Evolutionary conservation across 1,140 invertebrate species (phyloP).

Genomic region (Halictus rubicundus): DNA sequence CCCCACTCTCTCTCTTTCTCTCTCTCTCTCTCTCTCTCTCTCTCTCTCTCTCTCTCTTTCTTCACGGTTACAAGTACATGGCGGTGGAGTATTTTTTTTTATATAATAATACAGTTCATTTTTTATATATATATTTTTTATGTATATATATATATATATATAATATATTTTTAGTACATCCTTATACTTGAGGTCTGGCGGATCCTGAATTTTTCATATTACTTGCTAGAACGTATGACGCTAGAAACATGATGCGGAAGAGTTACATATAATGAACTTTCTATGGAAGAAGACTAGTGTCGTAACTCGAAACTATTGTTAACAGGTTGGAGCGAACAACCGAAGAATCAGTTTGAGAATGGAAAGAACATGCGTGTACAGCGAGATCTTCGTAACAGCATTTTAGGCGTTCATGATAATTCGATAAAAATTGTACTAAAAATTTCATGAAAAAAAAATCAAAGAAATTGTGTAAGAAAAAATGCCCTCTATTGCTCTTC

Average conservation of each 20-base stretch:
- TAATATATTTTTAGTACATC: conserved; percentile 72
- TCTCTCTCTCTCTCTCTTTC: background rate
- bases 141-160: conserved; percentile 67
- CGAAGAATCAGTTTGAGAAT: background rate
- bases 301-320: background rate
- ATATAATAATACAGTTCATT: conserved; percentile 73
- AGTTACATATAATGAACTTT: conserved; percentile 16
- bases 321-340: background rate
- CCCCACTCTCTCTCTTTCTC: background rate
- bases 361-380: background rate
- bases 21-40: conserved; percentile 46
- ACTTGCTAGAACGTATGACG: conserved; percentile 60
- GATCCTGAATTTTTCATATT: conserved; percentile 77
- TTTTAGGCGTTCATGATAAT: background rate
- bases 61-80: conserved; percentile 76
- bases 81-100: conserved; percentile 75
- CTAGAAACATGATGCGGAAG: conserved; percentile 55
- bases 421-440: background rate
- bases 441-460: no score
- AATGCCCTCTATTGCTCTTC: no score
- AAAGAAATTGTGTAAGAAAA: no score
- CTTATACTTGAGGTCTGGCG: conserved; percentile 77
- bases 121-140: conserved; percentile 69
- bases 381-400: background rate
- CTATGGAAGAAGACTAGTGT: conserved; percentile 38